Conservation (phyloP, 2,888 invertebrate genomes). For the Caenorhabditis sp. region DNA sequence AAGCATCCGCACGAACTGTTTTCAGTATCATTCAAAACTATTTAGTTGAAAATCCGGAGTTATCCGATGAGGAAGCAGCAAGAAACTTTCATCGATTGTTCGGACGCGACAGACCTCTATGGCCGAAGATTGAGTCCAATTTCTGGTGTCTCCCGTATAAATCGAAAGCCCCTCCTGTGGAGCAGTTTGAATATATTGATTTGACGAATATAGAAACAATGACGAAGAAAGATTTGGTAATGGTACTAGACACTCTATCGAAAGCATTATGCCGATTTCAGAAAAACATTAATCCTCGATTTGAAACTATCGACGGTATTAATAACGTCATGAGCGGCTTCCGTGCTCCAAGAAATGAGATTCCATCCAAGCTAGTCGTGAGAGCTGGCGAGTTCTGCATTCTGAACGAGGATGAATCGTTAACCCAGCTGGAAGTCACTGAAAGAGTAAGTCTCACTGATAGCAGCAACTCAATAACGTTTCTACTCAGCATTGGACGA, state of each 20-base stretch:
- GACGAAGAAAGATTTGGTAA: constrained; percentile 10
- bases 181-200: constrained; percentile 57
- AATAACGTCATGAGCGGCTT: constrained; percentile 2
- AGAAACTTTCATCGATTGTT: constrained; percentile 32
- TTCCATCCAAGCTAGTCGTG: constrained; percentile 27
- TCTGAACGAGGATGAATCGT: constrained; percentile 23
- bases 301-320: constrained; percentile 43
- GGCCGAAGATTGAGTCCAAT: constrained; percentile 43
- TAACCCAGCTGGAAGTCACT: constrained; percentile 37
- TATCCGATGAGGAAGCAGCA: constrained; percentile 35
- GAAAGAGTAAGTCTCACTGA: constrained; percentile 23
- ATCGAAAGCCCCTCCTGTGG: constrained; percentile 7
- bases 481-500: constrained; percentile 52
- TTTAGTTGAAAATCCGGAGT: constrained; percentile 5
- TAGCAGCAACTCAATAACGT: neutral
- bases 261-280: neutral
- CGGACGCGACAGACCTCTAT: constrained; percentile 60
- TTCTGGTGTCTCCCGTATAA: constrained; percentile 42
- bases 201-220: constrained; percentile 16
- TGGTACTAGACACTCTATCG: no score
- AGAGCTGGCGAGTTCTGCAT: constrained; percentile 53
- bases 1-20: constrained; percentile 25
- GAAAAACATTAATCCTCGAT: constrained; percentile 19
- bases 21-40: constrained; percentile 40
- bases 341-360: constrained; percentile 4